Conservation (phyloP, 2,888 invertebrate genomes). For the Leptinotarsa juncta region DNA sequence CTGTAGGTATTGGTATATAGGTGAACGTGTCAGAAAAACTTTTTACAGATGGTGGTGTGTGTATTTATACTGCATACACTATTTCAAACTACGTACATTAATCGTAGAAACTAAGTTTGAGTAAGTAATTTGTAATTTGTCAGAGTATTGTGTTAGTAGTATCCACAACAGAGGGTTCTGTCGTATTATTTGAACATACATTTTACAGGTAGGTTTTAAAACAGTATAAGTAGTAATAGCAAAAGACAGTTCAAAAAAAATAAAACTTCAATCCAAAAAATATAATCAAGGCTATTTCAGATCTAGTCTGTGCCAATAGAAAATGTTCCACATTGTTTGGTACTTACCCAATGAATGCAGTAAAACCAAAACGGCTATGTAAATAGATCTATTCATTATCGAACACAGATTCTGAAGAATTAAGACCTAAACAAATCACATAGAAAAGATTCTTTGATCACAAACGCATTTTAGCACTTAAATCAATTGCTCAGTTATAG, state of each 20-base stretch:
- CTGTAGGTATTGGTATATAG: too few relatives aligned
- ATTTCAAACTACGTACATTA: too few relatives aligned
- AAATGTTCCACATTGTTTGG: slow-evolving; percentile 17
- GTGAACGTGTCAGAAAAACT: too few relatives aligned
- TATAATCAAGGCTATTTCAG: not conserved
- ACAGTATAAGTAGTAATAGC: too few relatives aligned
- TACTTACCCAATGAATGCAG: slow-evolving; percentile 38
- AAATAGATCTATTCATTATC: slow-evolving; percentile 40
- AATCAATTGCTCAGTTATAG: not conserved
- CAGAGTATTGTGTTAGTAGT: too few relatives aligned
- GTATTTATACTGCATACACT: too few relatives aligned
- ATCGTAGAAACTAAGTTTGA: too few relatives aligned
- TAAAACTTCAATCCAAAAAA: not conserved
- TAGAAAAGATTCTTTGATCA: slow-evolving; percentile 1
- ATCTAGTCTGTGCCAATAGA: slow-evolving; percentile 4
- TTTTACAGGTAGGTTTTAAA: too few relatives aligned
- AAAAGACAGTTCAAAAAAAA: not conserved
- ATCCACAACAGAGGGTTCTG: too few relatives aligned
- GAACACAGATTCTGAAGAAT: slow-evolving; percentile 2
- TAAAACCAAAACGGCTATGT: slow-evolving; percentile 31
- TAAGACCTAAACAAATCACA: slow-evolving; percentile 6
- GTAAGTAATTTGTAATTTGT: too few relatives aligned
- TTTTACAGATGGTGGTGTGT: too few relatives aligned
- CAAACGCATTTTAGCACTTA: slow-evolving; percentile 9
- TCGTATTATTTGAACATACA: too few relatives aligned